Evolutionary conservation across 2,797 vertebrate species (phyloP).

Genomic region (Rhinella marina): DNA sequence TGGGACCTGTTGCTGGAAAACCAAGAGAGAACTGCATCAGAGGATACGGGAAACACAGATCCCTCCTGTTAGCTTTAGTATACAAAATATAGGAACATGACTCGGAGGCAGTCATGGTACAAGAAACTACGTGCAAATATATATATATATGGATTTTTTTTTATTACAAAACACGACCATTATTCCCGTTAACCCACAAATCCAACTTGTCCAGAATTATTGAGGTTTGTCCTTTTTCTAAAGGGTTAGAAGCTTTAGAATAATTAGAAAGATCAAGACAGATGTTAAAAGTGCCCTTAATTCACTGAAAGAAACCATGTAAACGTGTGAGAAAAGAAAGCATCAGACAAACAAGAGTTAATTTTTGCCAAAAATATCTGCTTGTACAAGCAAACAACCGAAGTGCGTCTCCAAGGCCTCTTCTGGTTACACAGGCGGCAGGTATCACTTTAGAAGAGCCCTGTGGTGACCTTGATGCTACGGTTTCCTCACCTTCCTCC

Average conservation of each 20-base stretch:
- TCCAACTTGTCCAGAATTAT: neutral
- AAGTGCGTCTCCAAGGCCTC: neutral
- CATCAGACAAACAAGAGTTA: neutral
- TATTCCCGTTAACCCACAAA: neutral
- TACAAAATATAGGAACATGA: neutral
- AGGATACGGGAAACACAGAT: conserved; percentile 37
- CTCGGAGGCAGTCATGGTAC: neutral
- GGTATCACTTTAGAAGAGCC: neutral
- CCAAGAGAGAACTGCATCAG: conserved; percentile 63
- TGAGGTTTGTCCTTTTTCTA: neutral
- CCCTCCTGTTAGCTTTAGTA: neutral
- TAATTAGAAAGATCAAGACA: neutral
- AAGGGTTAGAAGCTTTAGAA: conserved; percentile 1
- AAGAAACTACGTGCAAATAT: neutral
- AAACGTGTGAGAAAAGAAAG: neutral
- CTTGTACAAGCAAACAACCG: neutral
- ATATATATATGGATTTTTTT: neutral
- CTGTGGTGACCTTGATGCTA: too few species aligned
- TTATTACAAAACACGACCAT: neutral
- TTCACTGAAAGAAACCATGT: neutral
- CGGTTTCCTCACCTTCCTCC: conserved; percentile 88
- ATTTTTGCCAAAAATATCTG: neutral
- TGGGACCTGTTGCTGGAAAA: conserved; percentile 98
- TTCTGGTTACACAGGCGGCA: neutral
- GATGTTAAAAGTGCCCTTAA: neutral